Evolutionary conservation across 2,113 vertebrate species (phyloP).

Genomic region (Notarius lentiginosus): DNA sequence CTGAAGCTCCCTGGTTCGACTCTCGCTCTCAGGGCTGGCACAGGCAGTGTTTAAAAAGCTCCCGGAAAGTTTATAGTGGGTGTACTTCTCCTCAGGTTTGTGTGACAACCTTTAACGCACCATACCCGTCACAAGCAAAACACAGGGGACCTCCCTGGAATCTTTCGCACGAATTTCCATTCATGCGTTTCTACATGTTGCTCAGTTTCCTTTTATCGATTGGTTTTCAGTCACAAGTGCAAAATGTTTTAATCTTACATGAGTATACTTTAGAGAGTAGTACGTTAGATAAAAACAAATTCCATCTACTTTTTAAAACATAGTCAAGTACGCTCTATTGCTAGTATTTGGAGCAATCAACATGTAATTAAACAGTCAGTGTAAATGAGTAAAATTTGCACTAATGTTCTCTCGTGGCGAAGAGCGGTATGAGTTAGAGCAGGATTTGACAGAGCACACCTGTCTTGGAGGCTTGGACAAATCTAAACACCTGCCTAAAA

Average conservation of each 20-base stretch:
- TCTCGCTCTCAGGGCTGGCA: conserved; percentile 73
- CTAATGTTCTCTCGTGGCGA: not conserved
- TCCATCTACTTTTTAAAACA: not conserved
- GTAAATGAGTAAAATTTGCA: not conserved
- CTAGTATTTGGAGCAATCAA: not conserved
- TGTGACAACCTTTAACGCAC: conserved; percentile 80
- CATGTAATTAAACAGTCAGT: not conserved
- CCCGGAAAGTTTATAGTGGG: conserved; percentile 80
- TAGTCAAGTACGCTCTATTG: not conserved
- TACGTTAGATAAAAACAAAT: not conserved
- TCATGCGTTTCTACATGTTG: conserved; percentile 71
- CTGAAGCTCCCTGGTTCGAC: conserved; percentile 62
- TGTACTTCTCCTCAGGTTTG: conserved; percentile 77
- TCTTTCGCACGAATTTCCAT: conserved; percentile 74
- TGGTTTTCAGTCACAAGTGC: conserved; percentile 48
- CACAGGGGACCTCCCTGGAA: conserved; percentile 78
- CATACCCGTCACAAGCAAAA: conserved; percentile 74
- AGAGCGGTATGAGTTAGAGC: conserved; percentile 54
- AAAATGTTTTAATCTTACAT: not conserved
- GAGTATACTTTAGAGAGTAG: not conserved
- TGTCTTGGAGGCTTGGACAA: conserved; percentile 45
- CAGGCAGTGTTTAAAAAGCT: conserved; percentile 77
- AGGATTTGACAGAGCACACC: conserved; percentile 50
- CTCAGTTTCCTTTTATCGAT: conserved; percentile 44
- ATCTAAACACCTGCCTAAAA: conserved; percentile 52